Conservation (phyloP, 2,888 invertebrate species). For the Neria commutata region DNA sequence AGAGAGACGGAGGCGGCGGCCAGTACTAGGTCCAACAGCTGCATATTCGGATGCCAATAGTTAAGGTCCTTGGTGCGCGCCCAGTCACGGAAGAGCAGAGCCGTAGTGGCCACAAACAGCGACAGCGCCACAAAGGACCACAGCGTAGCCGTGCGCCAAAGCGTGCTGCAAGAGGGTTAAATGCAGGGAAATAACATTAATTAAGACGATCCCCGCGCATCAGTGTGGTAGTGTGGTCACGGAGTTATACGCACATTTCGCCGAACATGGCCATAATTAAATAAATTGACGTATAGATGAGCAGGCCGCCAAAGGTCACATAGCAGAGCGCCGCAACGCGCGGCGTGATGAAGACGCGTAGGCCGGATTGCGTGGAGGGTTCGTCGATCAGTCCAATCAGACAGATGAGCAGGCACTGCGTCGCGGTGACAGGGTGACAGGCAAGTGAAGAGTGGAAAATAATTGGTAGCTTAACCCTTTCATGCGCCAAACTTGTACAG, state of each 20-base stretch:
- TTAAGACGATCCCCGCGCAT: too few relatives aligned
- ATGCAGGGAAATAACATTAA: too few relatives aligned
- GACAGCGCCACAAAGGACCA: constrained; percentile 56
- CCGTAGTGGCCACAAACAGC: constrained; percentile 52
- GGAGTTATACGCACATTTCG: constrained; percentile 56
- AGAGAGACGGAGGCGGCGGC: constrained; percentile 55
- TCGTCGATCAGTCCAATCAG: constrained; percentile 61
- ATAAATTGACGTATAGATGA: constrained; percentile 58
- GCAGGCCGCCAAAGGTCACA: constrained; percentile 59
- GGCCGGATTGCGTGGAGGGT: constrained; percentile 57
- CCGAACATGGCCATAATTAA: constrained; percentile 58
- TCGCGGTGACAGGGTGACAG: too few relatives aligned
- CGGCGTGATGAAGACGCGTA: constrained; percentile 55
- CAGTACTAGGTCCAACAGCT: constrained; percentile 58
- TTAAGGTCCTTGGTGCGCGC: constrained; percentile 58
- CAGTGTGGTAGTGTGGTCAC: too few relatives aligned
- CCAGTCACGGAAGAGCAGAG: constrained; percentile 59
- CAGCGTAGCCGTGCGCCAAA: constrained; percentile 58
- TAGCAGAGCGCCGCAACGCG: constrained; percentile 58
- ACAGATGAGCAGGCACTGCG: constrained; percentile 57
- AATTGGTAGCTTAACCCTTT: too few relatives aligned
- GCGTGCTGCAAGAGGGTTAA: constrained; percentile 39
- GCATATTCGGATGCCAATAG: constrained; percentile 62
- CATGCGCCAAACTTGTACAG: too few relatives aligned
- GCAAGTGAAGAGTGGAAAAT: too few relatives aligned